A percentile compares a stretch with the other conserved stretches of the same genome.
These are phyloP conservation scores for Vanacampus margaritifer DNA, from an alignment of 2,113 vertebrate genomes.

Conservation along the genomic window DNA sequence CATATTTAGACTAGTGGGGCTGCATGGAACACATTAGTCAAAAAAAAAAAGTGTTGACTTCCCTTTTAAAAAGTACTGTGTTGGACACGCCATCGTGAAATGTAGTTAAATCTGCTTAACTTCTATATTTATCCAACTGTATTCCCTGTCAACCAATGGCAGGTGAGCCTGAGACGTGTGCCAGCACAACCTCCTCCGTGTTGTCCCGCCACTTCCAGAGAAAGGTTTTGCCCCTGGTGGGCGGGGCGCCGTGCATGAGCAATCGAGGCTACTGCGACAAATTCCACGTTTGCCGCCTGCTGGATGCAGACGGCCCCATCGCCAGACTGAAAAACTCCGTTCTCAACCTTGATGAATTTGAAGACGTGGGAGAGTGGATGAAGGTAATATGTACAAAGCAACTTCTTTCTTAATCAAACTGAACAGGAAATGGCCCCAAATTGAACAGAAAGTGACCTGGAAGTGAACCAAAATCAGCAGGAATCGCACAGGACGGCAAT, in stretches of 20 bases:
- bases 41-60: no score
- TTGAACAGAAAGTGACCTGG: no score
- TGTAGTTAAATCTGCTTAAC: not conserved
- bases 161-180: slow-evolving; percentile 68
- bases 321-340: slow-evolving; percentile 76
- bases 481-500: no score
- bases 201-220: slow-evolving; percentile 61
- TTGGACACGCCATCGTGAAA: no score
- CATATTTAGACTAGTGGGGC: no score
- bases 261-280: slow-evolving; percentile 76
- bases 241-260: slow-evolving; percentile 67
- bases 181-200: slow-evolving; percentile 70
- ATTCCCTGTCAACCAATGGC: slow-evolving; percentile 11
- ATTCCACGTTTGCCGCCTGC: slow-evolving; percentile 71
- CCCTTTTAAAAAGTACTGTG: no score
- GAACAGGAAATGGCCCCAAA: no score
- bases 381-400: slow-evolving; percentile 48
- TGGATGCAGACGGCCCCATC: slow-evolving; percentile 75
- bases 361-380: slow-evolving; percentile 73
- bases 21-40: no score
- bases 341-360: slow-evolving; percentile 64
- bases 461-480: no score
- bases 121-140: not conserved
- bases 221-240: slow-evolving; percentile 47
- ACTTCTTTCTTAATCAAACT: not conserved